A percentile compares a stretch with the other conserved stretches of the same genome.
phyloP scores from a whole-genome alignment of 1,140 invertebrate species.

The Nasonia longicornis region DNA sequence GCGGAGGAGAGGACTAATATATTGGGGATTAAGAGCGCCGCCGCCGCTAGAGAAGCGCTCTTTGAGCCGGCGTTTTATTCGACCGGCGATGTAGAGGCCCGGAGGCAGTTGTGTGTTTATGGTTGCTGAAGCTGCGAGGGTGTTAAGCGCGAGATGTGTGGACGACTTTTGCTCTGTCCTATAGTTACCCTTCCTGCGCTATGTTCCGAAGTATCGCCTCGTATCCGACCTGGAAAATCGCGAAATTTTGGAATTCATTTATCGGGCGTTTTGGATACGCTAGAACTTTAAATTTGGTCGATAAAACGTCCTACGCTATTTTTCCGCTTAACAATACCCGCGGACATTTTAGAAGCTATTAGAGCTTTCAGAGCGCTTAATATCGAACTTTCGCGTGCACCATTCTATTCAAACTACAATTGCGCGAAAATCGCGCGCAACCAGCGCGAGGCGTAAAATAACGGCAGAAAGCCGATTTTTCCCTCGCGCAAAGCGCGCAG shows the following conservation, averaged over 20 bases:
- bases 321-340: neutral
- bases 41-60: neutral
- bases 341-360: neutral
- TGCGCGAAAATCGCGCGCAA: slow-evolving; percentile 16
- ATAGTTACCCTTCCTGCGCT: too few relatives aligned
- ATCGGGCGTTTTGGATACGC: too few relatives aligned
- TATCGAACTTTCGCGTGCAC: slow-evolving; percentile 2
- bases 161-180: neutral
- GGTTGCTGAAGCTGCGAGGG: neutral
- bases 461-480: slow-evolving; percentile 19
- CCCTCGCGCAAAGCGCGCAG: neutral
- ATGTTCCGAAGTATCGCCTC: too few relatives aligned
- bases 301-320: too few relatives aligned
- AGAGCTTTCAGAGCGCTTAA: slow-evolving; percentile 20
- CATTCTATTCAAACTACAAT: slow-evolving; percentile 9
- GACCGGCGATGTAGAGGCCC: neutral
- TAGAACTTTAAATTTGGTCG: too few relatives aligned
- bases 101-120: neutral
- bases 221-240: too few relatives aligned
- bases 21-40: slow-evolving; percentile 40
- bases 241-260: too few relatives aligned
- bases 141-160: too few relatives aligned
- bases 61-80: slow-evolving; percentile 12
- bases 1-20: slow-evolving; percentile 37
- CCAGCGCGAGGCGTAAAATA: neutral